Base-by-base conservation (phyloP, 2,888 invertebrate genomes). In the Agriopis leucophaearia region DNA sequence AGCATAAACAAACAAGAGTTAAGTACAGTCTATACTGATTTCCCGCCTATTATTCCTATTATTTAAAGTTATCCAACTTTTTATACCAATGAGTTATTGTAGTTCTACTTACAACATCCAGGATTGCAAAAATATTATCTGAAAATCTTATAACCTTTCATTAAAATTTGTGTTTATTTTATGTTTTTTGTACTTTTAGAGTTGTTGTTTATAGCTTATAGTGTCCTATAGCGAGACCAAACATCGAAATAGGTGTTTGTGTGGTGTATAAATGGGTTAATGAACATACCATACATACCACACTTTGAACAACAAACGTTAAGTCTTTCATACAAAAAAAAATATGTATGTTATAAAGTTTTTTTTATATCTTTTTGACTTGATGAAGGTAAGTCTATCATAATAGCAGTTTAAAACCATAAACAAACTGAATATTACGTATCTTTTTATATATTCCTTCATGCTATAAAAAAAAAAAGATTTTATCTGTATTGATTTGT, bases 41-140 rank as follows among this genome's bases (percentile, higher is more conserved):
- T 55, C 55, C 55, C 55, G 55, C 55, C 55, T 42, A 36, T 16
- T 12, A 27, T 18, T 9, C 18, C 13, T 42, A 18, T 27, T 42
- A n/a, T 10, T 27, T 8, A 8, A 9, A 15, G 13, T 44, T 27
- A 44, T n/a, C 4, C 13, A 16, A 44, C 15, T 15, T 52, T 27
- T 16, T 18, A n/a, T 27, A 18, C 10, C 8, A 54, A 16, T 40
- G 7, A 16, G 27, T 8, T 4, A 18, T 42, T 13, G 36, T 42
- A 13, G 13, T 15, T 27, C 8, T 55, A 7, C 15, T 8, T 40
- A 40, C 18, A 27, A 42, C 42, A 55, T 55, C 0, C 13, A 55
- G 55, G 27, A 55, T 18, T 42, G 18, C n/a, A 3, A 42, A 55
- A 55, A 42, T 16, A 54, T 16, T 16, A 38, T n/a, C 16, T 48